Conservation (phyloP, 37 sponge, comb jelly and placozoan genomes). For the Hexactinellida sp. region DNA sequence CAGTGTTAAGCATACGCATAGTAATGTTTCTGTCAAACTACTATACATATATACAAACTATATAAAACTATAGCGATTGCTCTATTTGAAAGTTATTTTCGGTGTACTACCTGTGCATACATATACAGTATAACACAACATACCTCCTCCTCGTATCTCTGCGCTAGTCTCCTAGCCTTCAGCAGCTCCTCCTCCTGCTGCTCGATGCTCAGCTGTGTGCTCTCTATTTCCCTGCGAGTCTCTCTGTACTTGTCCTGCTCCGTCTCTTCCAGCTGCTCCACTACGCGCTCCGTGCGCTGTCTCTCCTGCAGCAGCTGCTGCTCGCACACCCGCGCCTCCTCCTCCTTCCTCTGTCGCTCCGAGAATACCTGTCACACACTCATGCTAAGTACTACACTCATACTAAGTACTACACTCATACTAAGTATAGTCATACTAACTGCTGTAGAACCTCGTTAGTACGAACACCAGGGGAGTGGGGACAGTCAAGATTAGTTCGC, state of each 20-base stretch:
- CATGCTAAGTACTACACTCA: background rate
- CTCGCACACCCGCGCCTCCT: background rate
- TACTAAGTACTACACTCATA: background rate
- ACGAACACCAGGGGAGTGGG: too few relatives aligned
- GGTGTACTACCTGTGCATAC: background rate
- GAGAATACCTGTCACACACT: background rate
- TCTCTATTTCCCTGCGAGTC: background rate
- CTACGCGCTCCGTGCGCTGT: background rate
- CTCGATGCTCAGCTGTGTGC: background rate
- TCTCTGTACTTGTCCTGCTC: conserved; percentile 12
- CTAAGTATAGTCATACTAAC: too few relatives aligned
- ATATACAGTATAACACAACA: too few relatives aligned
- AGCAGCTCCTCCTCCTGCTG: background rate
- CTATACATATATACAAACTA: background rate
- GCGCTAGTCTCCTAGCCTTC: conserved; percentile 15
- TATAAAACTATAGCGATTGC: background rate
- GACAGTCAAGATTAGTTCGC: too few relatives aligned
- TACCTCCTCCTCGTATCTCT: background rate
- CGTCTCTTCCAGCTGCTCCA: background rate
- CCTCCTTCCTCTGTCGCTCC: background rate
- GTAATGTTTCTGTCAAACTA: too few relatives aligned
- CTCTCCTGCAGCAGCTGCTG: background rate
- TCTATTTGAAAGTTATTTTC: background rate
- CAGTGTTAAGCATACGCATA: too few relatives aligned
- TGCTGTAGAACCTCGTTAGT: too few relatives aligned